Evolutionary conservation across 2,797 vertebrate species (phyloP), one percentile per base, ranked within the genome.

Genomic region (Lagodon rhomboides): DNA sequence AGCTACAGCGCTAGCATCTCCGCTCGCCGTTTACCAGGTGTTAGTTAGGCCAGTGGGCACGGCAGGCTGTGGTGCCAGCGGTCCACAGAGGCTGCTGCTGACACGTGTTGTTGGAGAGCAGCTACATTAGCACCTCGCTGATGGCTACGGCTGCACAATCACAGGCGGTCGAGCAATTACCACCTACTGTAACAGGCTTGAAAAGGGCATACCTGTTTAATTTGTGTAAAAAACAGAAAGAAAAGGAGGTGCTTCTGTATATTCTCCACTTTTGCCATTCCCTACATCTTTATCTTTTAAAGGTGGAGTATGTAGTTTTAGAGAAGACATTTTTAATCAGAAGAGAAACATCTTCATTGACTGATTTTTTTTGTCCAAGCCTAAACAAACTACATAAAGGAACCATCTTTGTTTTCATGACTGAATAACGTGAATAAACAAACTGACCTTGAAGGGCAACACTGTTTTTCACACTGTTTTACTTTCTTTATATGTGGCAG

Each of bases 21-120:
- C 49, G 25, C 67, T 76, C 83, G 47, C 84, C 53, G 27, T 64
- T 70, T 79, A 71, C 87, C 84, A 90, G 87, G 91, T 88, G 87
- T 84, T 78, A 13, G 68, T 84, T 78, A 13, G 68, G 68, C 78
- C 76, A 70, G 79, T 15, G 70, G 74, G 69, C 38, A 7, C 16
- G 25, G 46, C 69, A 60, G 74, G 55, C 60, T 63, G 68, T 34
- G 44, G 73, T 46, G 68, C 68, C 68, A 47, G 6, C 12, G 60
- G 71, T 65, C 66, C 76, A 64, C 76, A 61, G 79, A 62, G 77
- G 76, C 83, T 38, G 73, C 13, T 53, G 64, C 59, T 71, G 61
- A 78, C 79, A 77, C 80, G 70, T 86, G 87, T 63, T 62, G 56
- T 44, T 75, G 50, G 44, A 79, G 79, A 85, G 84, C 77, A 47